Conservation (phyloP, 35 echinoderm and acorn worm genomes). For the Apostichopus californicus region DNA sequence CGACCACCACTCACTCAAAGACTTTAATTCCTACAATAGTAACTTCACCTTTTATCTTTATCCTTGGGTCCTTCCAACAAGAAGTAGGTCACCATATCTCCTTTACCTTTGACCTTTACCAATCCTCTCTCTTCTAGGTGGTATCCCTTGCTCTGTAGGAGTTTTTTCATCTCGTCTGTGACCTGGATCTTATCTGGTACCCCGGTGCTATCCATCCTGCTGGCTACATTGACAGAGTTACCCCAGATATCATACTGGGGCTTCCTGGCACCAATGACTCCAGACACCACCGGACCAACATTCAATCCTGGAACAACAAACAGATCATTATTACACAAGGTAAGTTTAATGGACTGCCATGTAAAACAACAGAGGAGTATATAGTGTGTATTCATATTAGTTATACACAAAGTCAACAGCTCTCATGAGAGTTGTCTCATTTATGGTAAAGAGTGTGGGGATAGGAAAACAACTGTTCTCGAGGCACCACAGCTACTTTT, state of each 20-base stretch:
- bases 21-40: neutral
- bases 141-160: conserved; percentile 79
- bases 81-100: conserved; percentile 97
- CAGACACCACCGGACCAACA: conserved; percentile 87
- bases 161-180: conserved; percentile 82
- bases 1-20: neutral
- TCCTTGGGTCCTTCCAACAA: conserved; percentile 61
- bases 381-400: no score
- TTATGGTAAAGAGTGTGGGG: no score
- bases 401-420: no score
- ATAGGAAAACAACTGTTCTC: no score
- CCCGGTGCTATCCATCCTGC: conserved; percentile 96
- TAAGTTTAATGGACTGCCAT: no score
- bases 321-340: no score
- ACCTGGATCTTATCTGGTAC: conserved; percentile 93
- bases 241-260: conserved; percentile 99
- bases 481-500: no score
- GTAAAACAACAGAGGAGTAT: no score
- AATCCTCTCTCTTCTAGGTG: conserved; percentile 69
- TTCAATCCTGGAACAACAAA: conserved; percentile 73
- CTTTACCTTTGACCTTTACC: conserved; percentile 98
- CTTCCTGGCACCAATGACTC: conserved; percentile 96
- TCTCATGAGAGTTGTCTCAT: no score
- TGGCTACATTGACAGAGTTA: conserved; percentile 97
- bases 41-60: conserved; percentile 37